A percentile compares a stretch with the other conserved stretches of the same genome.
Conservation (phyloP, 2,113 vertebrate genomes). For the Eupsittula cactorum region DNA sequence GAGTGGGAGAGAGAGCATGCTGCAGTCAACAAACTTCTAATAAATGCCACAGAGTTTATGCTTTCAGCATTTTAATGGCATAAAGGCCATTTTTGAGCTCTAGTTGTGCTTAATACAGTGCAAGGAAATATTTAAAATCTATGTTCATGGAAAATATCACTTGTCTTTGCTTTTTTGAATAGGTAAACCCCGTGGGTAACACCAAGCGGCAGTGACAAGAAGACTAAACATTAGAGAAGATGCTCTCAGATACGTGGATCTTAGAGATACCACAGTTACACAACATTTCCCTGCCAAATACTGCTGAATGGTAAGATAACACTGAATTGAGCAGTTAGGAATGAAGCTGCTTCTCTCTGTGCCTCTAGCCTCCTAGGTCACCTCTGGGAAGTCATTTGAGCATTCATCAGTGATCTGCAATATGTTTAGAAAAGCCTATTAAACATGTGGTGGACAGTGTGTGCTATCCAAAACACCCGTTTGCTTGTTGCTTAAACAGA, state of each 20-base stretch:
- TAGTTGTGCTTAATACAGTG: slow-evolving; percentile 5
- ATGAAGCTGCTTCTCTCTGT: not conserved
- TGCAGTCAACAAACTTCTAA: not conserved
- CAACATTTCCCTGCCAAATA: not conserved
- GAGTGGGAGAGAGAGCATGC: not conserved
- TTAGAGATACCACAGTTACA: not conserved
- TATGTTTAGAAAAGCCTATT: not conserved
- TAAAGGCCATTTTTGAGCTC: slow-evolving; percentile 9
- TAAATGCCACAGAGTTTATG: not conserved
- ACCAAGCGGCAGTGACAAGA: not conserved
- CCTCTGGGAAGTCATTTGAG: not conserved
- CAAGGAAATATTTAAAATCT: slow-evolving; percentile 48
- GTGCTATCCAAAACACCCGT: not conserved
- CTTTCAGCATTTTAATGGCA: not conserved
- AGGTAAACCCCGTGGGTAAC: not conserved
- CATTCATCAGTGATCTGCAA: not conserved
- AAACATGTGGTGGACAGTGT: not conserved
- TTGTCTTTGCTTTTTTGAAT: not conserved
- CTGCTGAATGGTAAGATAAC: not conserved
- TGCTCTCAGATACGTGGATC: not conserved
- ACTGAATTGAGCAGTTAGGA: not conserved
- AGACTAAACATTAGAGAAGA: not conserved
- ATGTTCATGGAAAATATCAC: not conserved
- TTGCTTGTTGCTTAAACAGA: not conserved
- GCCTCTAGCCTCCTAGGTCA: not conserved